Evolutionary conservation across 2,797 vertebrate species (phyloP).

Genomic region (Masticophis lateralis): DNA sequence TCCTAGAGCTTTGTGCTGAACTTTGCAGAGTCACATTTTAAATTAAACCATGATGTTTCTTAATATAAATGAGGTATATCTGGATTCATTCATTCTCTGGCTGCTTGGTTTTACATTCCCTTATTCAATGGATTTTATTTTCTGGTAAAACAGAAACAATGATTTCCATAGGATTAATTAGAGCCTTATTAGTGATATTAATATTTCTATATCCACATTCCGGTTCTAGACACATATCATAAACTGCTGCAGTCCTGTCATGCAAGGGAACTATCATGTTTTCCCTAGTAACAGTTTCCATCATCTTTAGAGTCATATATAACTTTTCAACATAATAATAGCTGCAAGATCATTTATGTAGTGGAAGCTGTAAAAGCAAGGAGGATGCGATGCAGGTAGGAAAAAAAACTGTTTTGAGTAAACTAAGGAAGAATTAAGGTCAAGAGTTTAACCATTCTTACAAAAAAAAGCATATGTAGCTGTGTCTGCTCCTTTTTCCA

Average conservation of each 20-base stretch:
- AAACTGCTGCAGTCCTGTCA: slow-evolving; percentile 28
- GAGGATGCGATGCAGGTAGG: slow-evolving; percentile 1
- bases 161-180: slow-evolving; percentile 31
- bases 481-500: background rate
- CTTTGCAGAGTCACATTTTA: slow-evolving; percentile 16
- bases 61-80: background rate
- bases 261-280: slow-evolving; percentile 34
- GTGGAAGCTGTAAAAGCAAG: slow-evolving; percentile 33
- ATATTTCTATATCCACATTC: slow-evolving; percentile 25
- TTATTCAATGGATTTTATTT: slow-evolving; percentile 19
- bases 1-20: background rate
- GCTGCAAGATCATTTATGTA: slow-evolving; percentile 49
- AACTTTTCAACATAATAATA: slow-evolving; percentile 59
- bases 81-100: background rate
- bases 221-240: slow-evolving; percentile 17
- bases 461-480: background rate
- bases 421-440: background rate
- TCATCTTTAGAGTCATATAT: slow-evolving; percentile 36
- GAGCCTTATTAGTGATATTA: slow-evolving; percentile 39
- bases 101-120: slow-evolving; percentile 1
- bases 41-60: background rate
- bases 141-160: slow-evolving; percentile 28
- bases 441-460: slow-evolving; percentile 2
- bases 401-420: background rate
- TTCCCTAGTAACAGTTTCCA: slow-evolving; percentile 53